A percentile compares a stretch with the other conserved stretches of the same genome.
These are phyloP conservation scores for Crotalus tigris DNA, from an alignment of 2,113 vertebrate species.

Conservation along the genomic window DNA sequence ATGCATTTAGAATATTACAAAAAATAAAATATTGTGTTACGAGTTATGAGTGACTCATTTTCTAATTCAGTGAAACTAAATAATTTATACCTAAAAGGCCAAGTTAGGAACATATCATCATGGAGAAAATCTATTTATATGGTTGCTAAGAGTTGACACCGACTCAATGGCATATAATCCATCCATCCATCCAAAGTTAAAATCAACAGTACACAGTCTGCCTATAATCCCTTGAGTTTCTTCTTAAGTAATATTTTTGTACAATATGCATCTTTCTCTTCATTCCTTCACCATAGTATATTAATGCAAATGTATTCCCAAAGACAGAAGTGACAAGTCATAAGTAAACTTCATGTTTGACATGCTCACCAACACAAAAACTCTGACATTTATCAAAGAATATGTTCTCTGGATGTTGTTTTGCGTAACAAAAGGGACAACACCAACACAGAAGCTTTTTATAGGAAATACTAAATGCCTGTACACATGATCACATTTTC, in stretches of 20 bases:
- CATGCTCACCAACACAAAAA: conserved; percentile 22
- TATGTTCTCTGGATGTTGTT: conserved; percentile 5
- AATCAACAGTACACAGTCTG: background rate
- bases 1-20: background rate
- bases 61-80: background rate
- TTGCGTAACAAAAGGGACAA: conserved; percentile 4
- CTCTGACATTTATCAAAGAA: conserved; percentile 41
- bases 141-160: background rate
- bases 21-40: background rate
- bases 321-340: conserved; percentile 25
- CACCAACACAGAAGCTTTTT: background rate
- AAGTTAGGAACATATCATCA: background rate
- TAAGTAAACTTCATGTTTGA: conserved; percentile 43
- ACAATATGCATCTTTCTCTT: background rate
- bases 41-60: background rate
- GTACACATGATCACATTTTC: background rate
- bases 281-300: accelerated
- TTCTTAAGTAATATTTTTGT: background rate
- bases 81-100: background rate
- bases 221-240: background rate
- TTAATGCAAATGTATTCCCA: conserved; percentile 13
- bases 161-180: background rate
- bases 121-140: background rate
- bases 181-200: background rate
- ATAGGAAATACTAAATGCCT: background rate